These are phyloP conservation scores for Cladorhizidae sp. DNA, from an alignment of 37 sponge, comb jelly and placozoan genomes.

Conservation along the genomic window DNA sequence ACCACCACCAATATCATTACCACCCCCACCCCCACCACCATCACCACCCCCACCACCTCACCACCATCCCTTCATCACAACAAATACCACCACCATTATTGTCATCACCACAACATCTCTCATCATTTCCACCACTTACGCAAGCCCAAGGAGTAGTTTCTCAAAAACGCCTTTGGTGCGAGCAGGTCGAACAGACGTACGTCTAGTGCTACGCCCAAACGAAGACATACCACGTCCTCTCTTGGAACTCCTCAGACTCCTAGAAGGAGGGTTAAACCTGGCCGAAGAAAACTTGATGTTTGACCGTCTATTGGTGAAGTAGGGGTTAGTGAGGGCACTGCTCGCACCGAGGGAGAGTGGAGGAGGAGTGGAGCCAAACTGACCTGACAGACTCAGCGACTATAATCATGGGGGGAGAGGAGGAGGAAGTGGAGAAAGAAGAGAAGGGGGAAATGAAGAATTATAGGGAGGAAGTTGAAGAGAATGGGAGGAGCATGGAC, in stretches of 20 bases:
- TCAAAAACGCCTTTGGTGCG: constrained; percentile 61
- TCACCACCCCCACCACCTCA: no score
- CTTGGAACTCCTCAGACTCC: constrained; percentile 26
- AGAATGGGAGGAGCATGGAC: background rate
- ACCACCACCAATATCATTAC: no score
- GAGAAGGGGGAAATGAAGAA: background rate
- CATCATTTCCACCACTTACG: no score
- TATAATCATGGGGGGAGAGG: background rate
- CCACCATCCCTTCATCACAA: no score
- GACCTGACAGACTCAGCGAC: background rate
- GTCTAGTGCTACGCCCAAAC: constrained; percentile 40
- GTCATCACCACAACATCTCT: no score
- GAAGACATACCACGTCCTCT: constrained; percentile 41
- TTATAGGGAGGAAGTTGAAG: background rate
- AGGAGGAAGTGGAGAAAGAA: background rate
- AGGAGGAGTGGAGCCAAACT: background rate
- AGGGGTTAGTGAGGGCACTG: background rate
- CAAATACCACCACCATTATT: no score
- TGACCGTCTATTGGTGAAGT: constrained; percentile 41
- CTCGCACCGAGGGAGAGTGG: background rate
- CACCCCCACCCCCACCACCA: no score
- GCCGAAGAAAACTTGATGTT: constrained; percentile 62
- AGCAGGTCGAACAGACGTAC: constrained; percentile 47
- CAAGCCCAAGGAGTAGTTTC: constrained; percentile 40
- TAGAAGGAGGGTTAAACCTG: constrained; percentile 7